phyloP scores from a whole-genome alignment of 2,113 vertebrate species.

The Colossoma macropomum region DNA sequence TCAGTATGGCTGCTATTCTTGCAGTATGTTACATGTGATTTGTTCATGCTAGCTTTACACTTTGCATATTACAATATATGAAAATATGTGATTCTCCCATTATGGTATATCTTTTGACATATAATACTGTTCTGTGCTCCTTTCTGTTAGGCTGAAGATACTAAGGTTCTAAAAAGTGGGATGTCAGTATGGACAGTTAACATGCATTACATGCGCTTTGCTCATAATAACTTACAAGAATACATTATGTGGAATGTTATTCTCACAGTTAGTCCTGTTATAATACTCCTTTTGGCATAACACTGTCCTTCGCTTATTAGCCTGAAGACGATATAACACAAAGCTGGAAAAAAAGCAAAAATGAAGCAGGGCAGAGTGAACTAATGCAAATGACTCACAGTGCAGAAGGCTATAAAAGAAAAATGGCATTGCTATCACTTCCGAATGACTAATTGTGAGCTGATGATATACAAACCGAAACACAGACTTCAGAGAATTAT shows the following conservation, averaged over 20 bases:
- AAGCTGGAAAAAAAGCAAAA: neutral
- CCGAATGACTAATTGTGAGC: conserved; percentile 8
- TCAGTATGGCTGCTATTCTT: neutral
- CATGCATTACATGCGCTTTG: neutral
- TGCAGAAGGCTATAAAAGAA: neutral
- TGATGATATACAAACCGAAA: neutral
- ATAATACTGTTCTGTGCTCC: neutral
- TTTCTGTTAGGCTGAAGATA: neutral
- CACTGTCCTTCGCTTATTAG: neutral
- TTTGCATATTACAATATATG: neutral
- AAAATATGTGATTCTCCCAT: neutral
- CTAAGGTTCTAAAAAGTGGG: neutral
- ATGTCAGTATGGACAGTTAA: neutral
- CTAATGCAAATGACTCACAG: conserved; percentile 3
- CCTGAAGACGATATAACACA: neutral
- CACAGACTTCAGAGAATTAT: neutral
- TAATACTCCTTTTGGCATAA: no score
- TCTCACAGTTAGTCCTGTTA: no score
- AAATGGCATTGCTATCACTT: neutral
- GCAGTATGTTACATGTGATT: neutral
- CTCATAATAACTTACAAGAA: no score
- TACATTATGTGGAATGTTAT: no score
- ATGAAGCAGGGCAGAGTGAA: neutral
- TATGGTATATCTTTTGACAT: neutral
- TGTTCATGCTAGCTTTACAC: neutral